These are phyloP conservation scores for Lysandra coridon DNA, from an alignment of 2,888 invertebrate genomes.

Conservation along the genomic window DNA sequence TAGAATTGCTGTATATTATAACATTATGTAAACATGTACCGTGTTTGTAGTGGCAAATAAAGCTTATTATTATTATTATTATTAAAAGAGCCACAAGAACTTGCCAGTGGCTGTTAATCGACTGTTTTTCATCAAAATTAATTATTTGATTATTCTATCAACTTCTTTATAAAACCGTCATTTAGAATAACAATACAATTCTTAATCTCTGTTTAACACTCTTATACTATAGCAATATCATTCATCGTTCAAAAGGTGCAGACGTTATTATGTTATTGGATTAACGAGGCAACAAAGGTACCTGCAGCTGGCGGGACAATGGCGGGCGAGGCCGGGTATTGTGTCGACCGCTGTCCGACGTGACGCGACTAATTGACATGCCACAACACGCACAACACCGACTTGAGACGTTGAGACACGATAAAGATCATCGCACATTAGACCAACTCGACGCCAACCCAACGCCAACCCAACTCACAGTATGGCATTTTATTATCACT, in stretches of 20 bases:
- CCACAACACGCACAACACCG: constrained; percentile 7
- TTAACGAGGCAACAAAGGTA: neutral
- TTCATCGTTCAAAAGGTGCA: neutral
- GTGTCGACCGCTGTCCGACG: constrained; percentile 20
- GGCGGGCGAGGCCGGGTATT: constrained; percentile 1
- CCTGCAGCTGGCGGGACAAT: constrained; percentile 24
- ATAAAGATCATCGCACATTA: neutral
- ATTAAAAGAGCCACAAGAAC: too few species aligned
- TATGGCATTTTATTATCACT: too few species aligned
- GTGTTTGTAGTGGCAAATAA: too few species aligned
- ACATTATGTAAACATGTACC: too few species aligned
- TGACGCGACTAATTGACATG: constrained; percentile 11
- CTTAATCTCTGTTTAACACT: neutral
- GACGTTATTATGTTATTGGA: neutral
- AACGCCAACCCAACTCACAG: too few species aligned
- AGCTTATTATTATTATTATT: too few species aligned
- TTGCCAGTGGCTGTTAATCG: too few species aligned
- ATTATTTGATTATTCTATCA: neutral
- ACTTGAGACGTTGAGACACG: neutral
- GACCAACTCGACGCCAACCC: neutral
- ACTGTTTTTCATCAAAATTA: too few species aligned
- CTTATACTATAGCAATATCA: neutral
- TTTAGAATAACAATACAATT: neutral
- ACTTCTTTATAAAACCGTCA: neutral
- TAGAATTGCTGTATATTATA: too few species aligned